Conservation (phyloP, 2,113 vertebrate genomes). For the Lipophrys pholis region DNA sequence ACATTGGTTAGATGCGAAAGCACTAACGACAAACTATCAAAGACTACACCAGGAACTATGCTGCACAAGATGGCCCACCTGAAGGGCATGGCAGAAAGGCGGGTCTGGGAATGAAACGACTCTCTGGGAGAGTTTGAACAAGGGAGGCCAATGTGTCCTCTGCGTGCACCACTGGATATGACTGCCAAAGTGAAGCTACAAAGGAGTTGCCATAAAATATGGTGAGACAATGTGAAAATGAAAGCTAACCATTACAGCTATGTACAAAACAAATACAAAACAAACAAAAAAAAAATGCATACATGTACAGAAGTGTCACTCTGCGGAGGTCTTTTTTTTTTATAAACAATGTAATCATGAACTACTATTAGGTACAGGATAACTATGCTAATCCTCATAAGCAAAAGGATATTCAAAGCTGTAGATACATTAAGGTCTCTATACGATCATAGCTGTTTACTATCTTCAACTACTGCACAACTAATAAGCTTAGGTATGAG, state of each 20-base stretch:
- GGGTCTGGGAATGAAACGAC: slow-evolving; percentile 52
- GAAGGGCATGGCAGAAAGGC: slow-evolving; percentile 57
- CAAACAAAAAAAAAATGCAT: slow-evolving; percentile 56
- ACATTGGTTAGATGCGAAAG: slow-evolving; percentile 71
- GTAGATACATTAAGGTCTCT: slow-evolving; percentile 81
- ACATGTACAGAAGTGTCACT: slow-evolving; percentile 79
- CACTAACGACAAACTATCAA: slow-evolving; percentile 75
- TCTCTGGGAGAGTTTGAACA: slow-evolving; percentile 59
- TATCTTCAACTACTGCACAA: slow-evolving; percentile 78
- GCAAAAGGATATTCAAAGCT: slow-evolving; percentile 76
- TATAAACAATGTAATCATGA: slow-evolving; percentile 78
- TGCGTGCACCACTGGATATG: slow-evolving; percentile 65
- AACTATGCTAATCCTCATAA: slow-evolving; percentile 80
- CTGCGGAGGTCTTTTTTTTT: slow-evolving; percentile 75
- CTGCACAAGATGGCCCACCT: slow-evolving; percentile 73
- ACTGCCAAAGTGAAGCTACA: slow-evolving; percentile 82
- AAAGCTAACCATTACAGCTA: slow-evolving; percentile 73
- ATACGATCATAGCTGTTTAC: slow-evolving; percentile 78
- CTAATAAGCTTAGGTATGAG: slow-evolving; percentile 72
- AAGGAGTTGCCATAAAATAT: slow-evolving; percentile 76
- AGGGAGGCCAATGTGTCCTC: slow-evolving; percentile 60
- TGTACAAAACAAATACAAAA: slow-evolving; percentile 78
- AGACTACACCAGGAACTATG: slow-evolving; percentile 77
- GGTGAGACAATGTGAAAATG: slow-evolving; percentile 77
- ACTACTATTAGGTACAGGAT: slow-evolving; percentile 77